Percentiles rank a stretch among this genome's conserved stretches.
These are phyloP conservation scores for Anticlea derivata DNA, from an alignment of 2,888 invertebrate species.

Conservation along the genomic window DNA sequence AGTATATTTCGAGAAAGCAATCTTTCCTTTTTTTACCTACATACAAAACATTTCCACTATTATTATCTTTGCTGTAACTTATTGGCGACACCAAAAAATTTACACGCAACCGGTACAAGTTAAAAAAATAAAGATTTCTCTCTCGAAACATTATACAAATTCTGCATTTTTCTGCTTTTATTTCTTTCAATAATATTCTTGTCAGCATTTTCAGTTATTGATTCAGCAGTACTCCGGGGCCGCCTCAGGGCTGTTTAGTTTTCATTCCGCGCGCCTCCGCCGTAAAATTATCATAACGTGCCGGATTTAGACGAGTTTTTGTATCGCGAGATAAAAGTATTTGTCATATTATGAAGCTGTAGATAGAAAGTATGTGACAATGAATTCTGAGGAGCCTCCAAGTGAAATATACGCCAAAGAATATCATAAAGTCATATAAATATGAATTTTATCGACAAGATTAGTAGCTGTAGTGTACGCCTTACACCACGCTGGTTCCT, in stretches of 20 bases:
- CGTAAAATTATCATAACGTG: slow-evolving; percentile 20
- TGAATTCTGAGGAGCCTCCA: neutral
- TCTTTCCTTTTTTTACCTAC: too few relatives aligned
- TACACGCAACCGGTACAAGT: too few relatives aligned
- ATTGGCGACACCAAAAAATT: too few relatives aligned
- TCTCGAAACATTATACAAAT: neutral
- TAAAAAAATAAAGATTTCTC: neutral
- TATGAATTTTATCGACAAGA: too few relatives aligned
- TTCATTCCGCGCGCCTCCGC: slow-evolving; percentile 5
- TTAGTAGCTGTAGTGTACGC: too few relatives aligned
- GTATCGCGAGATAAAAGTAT: neutral
- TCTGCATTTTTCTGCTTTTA: neutral
- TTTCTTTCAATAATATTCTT: slow-evolving; percentile 6
- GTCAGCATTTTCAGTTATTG: slow-evolving; percentile 14
- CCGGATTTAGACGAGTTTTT: neutral
- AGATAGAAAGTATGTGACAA: neutral
- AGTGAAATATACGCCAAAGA: too few relatives aligned
- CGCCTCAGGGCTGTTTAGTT: slow-evolving; percentile 14
- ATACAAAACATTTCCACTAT: too few relatives aligned
- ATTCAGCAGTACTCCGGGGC: slow-evolving; percentile 3
- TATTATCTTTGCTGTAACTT: too few relatives aligned
- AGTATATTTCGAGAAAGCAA: too few relatives aligned
- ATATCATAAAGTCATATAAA: too few relatives aligned
- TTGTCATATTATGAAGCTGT: neutral
- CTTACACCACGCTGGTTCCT: too few relatives aligned